A percentile compares a stretch with the other conserved stretches of the same genome.
These are phyloP conservation scores for Liparis tanakae DNA, from an alignment of 2,797 vertebrate genomes.

Conservation along the genomic window DNA sequence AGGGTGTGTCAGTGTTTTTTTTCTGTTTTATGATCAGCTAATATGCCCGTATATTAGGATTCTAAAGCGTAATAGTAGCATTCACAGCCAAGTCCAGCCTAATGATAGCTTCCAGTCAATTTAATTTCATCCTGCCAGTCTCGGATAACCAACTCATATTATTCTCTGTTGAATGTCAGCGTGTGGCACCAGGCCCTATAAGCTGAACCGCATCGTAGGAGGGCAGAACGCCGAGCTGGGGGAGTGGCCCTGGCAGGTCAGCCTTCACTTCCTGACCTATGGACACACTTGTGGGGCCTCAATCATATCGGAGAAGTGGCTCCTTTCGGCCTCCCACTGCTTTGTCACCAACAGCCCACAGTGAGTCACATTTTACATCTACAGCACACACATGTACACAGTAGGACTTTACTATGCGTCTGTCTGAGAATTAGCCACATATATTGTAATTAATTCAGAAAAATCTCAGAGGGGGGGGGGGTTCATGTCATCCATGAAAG, in stretches of 20 bases:
- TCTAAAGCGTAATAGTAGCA: conserved; percentile 39
- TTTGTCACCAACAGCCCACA: conserved; percentile 52
- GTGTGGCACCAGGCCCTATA: conserved; percentile 84
- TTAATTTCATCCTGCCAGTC: conserved; percentile 33
- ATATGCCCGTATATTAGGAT: conserved; percentile 57
- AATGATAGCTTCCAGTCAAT: conserved; percentile 50
- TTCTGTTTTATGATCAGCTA: conserved; percentile 52
- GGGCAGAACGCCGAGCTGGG: conserved; percentile 83
- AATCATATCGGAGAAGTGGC: conserved; percentile 81
- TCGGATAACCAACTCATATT: conserved; percentile 11
- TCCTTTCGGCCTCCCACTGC: conserved; percentile 85
- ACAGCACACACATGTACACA: background rate
- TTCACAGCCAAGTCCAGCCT: conserved; percentile 36
- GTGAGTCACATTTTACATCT: conserved; percentile 67
- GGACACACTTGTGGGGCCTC: conserved; percentile 83
- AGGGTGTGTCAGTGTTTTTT: conserved; percentile 48
- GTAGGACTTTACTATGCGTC: background rate
- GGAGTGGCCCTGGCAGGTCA: conserved; percentile 90
- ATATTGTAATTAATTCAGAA: conserved; percentile 54
- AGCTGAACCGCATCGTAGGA: conserved; percentile 86
- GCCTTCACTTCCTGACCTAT: conserved; percentile 73
- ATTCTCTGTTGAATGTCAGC: conserved; percentile 60
- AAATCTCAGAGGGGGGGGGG: conserved; percentile 28
- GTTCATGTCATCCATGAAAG: conserved; percentile 24
- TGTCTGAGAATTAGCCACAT: conserved; percentile 41